Evolutionary conservation across 2,113 vertebrate genomes (phyloP).

Genomic region (Bos javanicus): DNA sequence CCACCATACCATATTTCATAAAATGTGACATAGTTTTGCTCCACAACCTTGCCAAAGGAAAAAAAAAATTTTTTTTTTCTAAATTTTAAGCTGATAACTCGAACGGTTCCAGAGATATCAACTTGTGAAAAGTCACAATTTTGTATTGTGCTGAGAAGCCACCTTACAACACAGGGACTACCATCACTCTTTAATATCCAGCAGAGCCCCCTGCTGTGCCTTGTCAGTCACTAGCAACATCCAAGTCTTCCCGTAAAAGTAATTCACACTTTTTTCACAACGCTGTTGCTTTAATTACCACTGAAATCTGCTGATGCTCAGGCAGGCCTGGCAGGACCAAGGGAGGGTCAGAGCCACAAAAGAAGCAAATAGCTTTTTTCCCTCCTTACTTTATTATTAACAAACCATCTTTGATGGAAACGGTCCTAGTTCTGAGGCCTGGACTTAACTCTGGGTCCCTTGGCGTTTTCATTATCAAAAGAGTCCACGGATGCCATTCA

Average conservation of each 20-base stretch:
- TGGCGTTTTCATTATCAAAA: constrained; percentile 85
- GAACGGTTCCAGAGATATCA: constrained; percentile 82
- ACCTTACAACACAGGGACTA: constrained; percentile 81
- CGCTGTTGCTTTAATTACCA: constrained; percentile 90
- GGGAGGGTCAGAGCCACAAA: constrained; percentile 85
- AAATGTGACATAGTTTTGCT: constrained; percentile 71
- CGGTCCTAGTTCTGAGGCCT: constrained; percentile 81
- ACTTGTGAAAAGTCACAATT: constrained; percentile 88
- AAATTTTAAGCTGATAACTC: constrained; percentile 81
- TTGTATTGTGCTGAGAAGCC: constrained; percentile 84
- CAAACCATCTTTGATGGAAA: constrained; percentile 86
- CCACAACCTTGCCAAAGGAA: constrained; percentile 55
- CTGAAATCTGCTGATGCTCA: constrained; percentile 85
- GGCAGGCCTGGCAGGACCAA: constrained; percentile 87
- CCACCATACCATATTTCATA: constrained; percentile 56
- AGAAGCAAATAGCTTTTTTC: constrained; percentile 83
- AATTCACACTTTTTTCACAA: constrained; percentile 92
- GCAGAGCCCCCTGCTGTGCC: constrained; percentile 87
- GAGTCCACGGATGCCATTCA: constrained; percentile 66
- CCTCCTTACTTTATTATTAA: constrained; percentile 84
- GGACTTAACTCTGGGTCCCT: constrained; percentile 82
- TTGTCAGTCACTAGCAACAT: constrained; percentile 85
- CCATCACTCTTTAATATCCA: constrained; percentile 86
- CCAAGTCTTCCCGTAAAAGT: constrained; percentile 87
- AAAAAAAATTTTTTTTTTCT: constrained; percentile 41